These are phyloP conservation scores for Heteronetta atricapilla DNA, from an alignment of 2,113 vertebrate species.

Conservation along the genomic window DNA sequence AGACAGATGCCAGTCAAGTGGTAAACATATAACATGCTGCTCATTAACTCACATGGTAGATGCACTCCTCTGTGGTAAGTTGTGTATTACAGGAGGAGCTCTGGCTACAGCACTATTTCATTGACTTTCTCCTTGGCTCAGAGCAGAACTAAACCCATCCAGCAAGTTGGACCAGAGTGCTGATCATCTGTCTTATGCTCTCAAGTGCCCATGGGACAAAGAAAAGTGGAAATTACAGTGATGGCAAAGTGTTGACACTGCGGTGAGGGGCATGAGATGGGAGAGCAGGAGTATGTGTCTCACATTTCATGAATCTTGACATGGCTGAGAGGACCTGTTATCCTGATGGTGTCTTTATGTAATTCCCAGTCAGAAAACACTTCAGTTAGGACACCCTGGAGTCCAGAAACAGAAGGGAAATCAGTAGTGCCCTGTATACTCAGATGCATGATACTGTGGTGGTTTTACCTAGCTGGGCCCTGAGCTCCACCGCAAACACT, in stretches of 20 bases:
- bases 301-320: not conserved
- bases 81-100: not conserved
- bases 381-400: not conserved
- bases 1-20: not conserved
- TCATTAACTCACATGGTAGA: not conserved
- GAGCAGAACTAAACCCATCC: not conserved
- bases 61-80: not conserved
- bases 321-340: not conserved
- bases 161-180: not conserved
- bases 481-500: too few species aligned
- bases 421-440: not conserved
- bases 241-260: not conserved
- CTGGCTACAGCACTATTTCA: not conserved
- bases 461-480: too few species aligned
- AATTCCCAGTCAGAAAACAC: not conserved
- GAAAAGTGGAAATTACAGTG: not conserved
- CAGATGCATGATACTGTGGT: not conserved
- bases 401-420: not conserved
- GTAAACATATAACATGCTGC: not conserved
- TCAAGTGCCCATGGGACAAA: not conserved
- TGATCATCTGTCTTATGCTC: not conserved
- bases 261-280: not conserved
- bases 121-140: not conserved
- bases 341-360: not conserved
- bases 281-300: not conserved